phyloP scores from a whole-genome alignment of 2,888 invertebrate species.

The Masnerella sp. region DNA sequence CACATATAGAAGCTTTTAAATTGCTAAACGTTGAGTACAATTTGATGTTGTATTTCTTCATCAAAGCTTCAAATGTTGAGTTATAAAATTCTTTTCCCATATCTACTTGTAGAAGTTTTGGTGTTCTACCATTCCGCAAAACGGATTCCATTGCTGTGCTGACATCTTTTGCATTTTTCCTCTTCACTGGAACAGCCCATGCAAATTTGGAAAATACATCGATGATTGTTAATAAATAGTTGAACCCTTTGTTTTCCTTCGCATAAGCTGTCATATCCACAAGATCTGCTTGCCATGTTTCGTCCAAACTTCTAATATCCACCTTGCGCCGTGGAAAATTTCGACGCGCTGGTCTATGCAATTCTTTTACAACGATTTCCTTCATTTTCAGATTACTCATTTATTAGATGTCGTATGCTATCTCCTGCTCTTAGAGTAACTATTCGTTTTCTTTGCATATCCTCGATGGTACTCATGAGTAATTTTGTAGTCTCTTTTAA shows the following conservation, averaged over 20 bases:
- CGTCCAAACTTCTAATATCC: conserved; percentile 70
- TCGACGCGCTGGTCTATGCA: conserved; percentile 72
- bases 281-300: conserved; percentile 51
- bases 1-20: conserved; percentile 62
- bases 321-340: conserved; percentile 71
- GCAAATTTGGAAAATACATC: conserved; percentile 72
- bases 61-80: conserved; percentile 14
- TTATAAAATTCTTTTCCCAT: conserved; percentile 36
- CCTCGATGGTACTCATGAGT: neutral
- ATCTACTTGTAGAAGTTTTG: conserved; percentile 44
- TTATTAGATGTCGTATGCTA: neutral
- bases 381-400: neutral
- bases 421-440: too few species aligned
- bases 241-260: conserved; percentile 62
- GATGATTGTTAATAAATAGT: conserved; percentile 72
- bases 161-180: conserved; percentile 64
- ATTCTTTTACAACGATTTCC: conserved; percentile 66
- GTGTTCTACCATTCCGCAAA: conserved; percentile 26
- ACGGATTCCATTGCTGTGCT: conserved; percentile 61
- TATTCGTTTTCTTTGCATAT: neutral
- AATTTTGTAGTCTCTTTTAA: neutral
- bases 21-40: conserved; percentile 26
- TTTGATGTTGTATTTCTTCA: conserved; percentile 29
- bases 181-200: conserved; percentile 60
- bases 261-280: conserved; percentile 50